Evolutionary conservation across 2,797 vertebrate species (phyloP).

Genomic region (Discoglossus pictus): DNA sequence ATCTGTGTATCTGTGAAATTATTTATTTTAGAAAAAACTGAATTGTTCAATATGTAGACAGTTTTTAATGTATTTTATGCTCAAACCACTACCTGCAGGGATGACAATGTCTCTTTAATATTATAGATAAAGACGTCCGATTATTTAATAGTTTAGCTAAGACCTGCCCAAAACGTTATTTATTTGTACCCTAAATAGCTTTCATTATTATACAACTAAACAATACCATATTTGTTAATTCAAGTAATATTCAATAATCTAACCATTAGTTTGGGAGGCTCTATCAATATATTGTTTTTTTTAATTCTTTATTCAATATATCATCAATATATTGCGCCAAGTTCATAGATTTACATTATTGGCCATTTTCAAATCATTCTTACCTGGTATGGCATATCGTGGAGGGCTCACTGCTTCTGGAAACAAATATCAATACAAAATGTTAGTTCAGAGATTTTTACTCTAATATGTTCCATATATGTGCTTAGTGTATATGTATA

Average conservation of each 20-base stretch:
- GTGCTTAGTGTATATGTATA: background rate
- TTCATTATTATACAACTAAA: background rate
- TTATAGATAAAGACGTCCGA: too few species aligned
- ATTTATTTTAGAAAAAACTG: too few species aligned
- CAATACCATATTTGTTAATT: background rate
- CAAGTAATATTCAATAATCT: too few species aligned
- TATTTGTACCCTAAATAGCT: too few species aligned
- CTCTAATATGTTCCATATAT: background rate
- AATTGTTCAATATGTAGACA: too few species aligned
- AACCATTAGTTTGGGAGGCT: background rate
- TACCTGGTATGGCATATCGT: constrained; percentile 10
- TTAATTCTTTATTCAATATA: background rate
- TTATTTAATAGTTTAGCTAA: too few species aligned
- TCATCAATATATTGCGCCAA: too few species aligned
- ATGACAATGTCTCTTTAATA: too few species aligned
- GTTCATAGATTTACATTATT: background rate
- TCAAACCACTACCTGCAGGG: too few species aligned
- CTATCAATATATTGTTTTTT: background rate
- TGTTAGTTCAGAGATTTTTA: background rate
- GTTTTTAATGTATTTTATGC: too few species aligned
- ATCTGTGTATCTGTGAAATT: too few species aligned
- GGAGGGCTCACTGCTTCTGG: constrained; percentile 1
- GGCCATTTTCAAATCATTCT: background rate
- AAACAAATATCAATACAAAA: background rate
- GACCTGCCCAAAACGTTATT: too few species aligned